Evolutionary conservation across 2,113 vertebrate genomes (phyloP).

Genomic region (Phyllostomus hastatus): DNA sequence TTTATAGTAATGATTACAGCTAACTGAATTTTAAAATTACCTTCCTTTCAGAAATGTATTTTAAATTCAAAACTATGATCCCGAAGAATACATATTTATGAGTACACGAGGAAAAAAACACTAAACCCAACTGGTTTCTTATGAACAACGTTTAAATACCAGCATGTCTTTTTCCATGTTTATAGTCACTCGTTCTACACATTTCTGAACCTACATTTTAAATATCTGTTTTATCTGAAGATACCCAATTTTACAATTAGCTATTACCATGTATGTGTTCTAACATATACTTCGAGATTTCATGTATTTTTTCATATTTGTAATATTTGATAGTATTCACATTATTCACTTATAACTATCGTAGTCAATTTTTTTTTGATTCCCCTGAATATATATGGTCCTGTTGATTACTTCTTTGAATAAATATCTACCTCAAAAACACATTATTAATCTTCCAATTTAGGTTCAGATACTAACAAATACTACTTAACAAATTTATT

Average conservation of each 20-base stretch:
- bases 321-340: conserved; percentile 59
- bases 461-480: background rate
- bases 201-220: background rate
- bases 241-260: background rate
- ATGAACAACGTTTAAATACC: background rate
- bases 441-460: conserved; percentile 27
- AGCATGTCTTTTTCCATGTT: background rate
- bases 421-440: conserved; percentile 58
- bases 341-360: conserved; percentile 53
- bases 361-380: background rate
- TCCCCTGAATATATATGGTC: background rate
- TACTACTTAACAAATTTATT: background rate
- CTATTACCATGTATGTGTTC: background rate
- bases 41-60: conserved; percentile 13
- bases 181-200: background rate
- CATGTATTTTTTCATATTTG: background rate
- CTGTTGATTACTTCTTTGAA: conserved; percentile 41
- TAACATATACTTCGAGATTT: conserved; percentile 25
- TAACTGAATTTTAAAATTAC: background rate
- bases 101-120: background rate
- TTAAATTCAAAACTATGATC: background rate
- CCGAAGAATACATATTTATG: background rate
- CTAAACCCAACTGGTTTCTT: background rate
- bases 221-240: background rate
- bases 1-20: background rate